Conservation (phyloP, 2,888 invertebrate species). For the Agrochola circellaris region DNA sequence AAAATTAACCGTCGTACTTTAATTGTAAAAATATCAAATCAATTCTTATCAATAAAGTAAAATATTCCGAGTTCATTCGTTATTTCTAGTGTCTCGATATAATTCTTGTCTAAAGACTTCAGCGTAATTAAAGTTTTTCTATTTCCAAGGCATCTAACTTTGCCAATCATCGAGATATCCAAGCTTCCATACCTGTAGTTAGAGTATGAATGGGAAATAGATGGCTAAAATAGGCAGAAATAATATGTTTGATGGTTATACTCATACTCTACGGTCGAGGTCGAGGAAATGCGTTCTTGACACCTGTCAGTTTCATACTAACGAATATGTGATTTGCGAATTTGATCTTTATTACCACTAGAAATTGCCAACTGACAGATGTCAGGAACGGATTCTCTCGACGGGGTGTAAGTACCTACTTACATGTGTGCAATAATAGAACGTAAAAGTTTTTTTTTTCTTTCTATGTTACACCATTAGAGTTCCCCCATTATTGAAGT, state of each 20-base stretch:
- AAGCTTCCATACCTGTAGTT: constrained; percentile 13
- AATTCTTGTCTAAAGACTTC: background rate
- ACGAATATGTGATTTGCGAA: too few species aligned
- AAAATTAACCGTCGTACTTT: background rate
- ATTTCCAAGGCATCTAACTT: constrained; percentile 20
- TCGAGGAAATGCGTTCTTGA: too few species aligned
- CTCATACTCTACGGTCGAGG: too few species aligned
- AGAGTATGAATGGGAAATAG: constrained; percentile 22
- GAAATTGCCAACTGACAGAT: too few species aligned
- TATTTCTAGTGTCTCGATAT: background rate
- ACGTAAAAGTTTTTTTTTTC: too few species aligned
- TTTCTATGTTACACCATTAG: too few species aligned
- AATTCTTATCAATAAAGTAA: background rate
- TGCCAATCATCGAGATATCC: constrained; percentile 38
- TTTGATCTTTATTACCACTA: too few species aligned
- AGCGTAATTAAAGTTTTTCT: constrained; percentile 24
- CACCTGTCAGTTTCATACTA: too few species aligned
- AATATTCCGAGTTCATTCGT: background rate
- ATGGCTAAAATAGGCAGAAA: background rate
- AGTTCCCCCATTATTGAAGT: too few species aligned
- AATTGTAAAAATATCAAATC: background rate
- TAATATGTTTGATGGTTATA: background rate
- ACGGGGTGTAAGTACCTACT: too few species aligned
- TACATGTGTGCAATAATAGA: too few species aligned
- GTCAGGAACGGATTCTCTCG: too few species aligned